Percentiles rank a stretch among this genome's conserved stretches.
These are phyloP conservation scores for Scrobipalpa atriplicella DNA, from an alignment of 2,888 invertebrate species.

Conservation along the genomic window DNA sequence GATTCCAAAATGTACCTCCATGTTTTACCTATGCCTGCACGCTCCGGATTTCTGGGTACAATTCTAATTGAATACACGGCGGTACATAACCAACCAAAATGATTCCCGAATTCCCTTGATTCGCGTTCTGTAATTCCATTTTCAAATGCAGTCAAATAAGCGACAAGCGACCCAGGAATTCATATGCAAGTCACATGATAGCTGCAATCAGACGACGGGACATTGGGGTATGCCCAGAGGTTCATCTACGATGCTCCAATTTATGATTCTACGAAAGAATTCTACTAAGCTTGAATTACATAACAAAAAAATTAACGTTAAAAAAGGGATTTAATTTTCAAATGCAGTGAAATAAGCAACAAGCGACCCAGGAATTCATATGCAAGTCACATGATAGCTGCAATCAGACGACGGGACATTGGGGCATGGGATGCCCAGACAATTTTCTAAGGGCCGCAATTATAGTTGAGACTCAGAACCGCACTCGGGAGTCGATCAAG, in stretches of 20 bases:
- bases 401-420: slow-evolving; percentile 16
- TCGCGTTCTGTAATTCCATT: neutral
- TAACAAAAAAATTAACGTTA: no score
- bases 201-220: slow-evolving; percentile 20
- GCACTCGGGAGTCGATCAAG: no score
- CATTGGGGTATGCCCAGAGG: neutral
- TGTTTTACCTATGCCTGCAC: no score
- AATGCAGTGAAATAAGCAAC: neutral
- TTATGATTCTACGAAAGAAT: no score
- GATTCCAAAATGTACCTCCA: no score
- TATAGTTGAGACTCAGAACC: no score
- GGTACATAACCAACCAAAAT: neutral
- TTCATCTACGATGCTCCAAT: neutral
- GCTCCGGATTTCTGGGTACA: no score
- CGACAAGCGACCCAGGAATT: slow-evolving; percentile 1
- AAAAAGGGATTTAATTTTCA: neutral
- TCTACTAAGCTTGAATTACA: no score
- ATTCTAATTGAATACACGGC: no score
- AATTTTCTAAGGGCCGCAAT: no score
- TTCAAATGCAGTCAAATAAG: neutral
- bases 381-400: slow-evolving; percentile 24
- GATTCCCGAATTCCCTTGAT: neutral
- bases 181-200: slow-evolving; percentile 25
- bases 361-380: slow-evolving; percentile 5
- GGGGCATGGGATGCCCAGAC: neutral